These are phyloP conservation scores for Megamerina dolium DNA, from an alignment of 2,888 invertebrate species.

Conservation along the genomic window DNA sequence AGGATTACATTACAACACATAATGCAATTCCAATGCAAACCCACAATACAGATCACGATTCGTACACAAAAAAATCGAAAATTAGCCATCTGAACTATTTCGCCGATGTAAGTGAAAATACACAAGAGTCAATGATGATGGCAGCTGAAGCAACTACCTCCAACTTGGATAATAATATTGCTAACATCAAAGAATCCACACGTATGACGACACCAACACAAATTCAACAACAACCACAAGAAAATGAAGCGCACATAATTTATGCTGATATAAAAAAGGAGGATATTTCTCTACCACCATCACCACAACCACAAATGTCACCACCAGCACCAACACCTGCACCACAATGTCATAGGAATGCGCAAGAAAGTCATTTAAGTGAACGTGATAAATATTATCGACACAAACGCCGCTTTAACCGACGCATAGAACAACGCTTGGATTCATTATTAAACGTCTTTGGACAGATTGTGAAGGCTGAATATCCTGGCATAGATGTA, in stretches of 20 bases:
- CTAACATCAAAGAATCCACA: background rate
- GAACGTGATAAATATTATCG: conserved; percentile 38
- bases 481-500: conserved; percentile 34
- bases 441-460: conserved; percentile 34
- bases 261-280: background rate
- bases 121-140: conserved; percentile 18
- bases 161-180: background rate
- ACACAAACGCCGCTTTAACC: conserved; percentile 38
- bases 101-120: conserved; percentile 23
- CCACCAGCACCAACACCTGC: background rate
- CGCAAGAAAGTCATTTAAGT: conserved; percentile 3
- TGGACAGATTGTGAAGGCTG: conserved; percentile 31
- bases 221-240: background rate
- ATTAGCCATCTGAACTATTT: conserved; percentile 20
- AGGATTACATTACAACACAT: conserved; percentile 17
- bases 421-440: conserved; percentile 38
- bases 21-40: background rate
- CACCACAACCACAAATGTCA: background rate
- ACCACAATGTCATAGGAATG: background rate
- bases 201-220: background rate
- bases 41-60: conserved; percentile 37
- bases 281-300: no score
- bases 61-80: conserved; percentile 28
- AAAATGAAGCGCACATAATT: background rate
- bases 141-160: background rate